Percentiles rank a stretch among this genome's conserved stretches.
Conservation (phyloP, 2,113 vertebrate species). For the Macrotus californicus region DNA sequence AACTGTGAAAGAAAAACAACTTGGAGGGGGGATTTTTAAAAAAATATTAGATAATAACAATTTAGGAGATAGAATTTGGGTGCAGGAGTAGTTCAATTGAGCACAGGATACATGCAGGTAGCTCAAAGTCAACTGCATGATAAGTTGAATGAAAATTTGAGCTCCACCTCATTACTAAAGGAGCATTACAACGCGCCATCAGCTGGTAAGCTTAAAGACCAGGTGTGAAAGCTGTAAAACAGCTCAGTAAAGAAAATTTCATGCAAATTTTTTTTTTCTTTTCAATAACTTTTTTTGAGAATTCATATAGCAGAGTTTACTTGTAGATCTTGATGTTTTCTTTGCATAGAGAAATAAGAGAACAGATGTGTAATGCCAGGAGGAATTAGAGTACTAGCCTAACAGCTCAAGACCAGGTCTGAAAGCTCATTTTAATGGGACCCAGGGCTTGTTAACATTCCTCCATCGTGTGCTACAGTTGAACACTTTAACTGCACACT, state of each 20-base stretch:
- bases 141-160: constrained; percentile 18
- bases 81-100: not conserved
- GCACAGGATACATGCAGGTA: not conserved
- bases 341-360: not conserved
- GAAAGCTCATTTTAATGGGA: not conserved
- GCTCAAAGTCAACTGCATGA: not conserved
- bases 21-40: not conserved
- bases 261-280: not conserved
- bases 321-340: not conserved
- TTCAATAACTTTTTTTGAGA: not conserved
- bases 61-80: not conserved
- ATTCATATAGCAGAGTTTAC: not conserved
- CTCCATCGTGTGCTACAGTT: not conserved
- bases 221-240: not conserved
- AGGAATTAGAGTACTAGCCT: not conserved
- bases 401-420: not conserved
- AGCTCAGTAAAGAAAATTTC: not conserved
- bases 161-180: not conserved
- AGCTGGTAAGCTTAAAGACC: not conserved
- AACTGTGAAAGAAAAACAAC: not conserved
- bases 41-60: constrained; percentile 21
- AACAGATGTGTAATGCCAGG: not conserved
- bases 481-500: not conserved
- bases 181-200: not conserved
- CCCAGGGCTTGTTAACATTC: not conserved